phyloP scores from a whole-genome alignment of 2,797 vertebrate genomes.

The Gobio occitaniae region DNA sequence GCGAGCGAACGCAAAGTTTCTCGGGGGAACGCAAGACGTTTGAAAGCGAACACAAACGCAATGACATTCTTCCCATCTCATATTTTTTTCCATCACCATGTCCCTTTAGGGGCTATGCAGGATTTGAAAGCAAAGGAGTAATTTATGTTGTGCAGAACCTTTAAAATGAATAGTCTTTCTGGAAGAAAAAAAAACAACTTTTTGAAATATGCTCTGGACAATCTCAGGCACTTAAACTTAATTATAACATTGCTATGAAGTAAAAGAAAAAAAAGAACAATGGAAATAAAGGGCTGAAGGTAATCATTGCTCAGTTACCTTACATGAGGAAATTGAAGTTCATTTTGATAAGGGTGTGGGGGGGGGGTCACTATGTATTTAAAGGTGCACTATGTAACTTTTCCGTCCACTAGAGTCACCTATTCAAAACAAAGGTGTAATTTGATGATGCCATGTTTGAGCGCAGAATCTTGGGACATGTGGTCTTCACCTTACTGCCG shows the following conservation, averaged over 20 bases:
- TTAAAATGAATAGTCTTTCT: not conserved
- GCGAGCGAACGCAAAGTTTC: not conserved
- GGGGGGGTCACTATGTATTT: not conserved
- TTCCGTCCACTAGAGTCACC: too few species aligned
- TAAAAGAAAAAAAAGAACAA: too few species aligned
- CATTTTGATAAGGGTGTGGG: not conserved
- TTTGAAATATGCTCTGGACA: not conserved
- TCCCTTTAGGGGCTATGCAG: not conserved
- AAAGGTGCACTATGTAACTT: too few species aligned
- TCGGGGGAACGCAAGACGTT: not conserved
- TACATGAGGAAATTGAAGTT: not conserved
- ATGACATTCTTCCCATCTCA: not conserved
- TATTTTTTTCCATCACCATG: not conserved
- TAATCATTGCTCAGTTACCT: not conserved
- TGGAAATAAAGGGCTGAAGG: not conserved
- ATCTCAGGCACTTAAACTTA: not conserved
- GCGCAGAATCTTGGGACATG: too few species aligned
- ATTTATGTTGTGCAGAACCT: slow-evolving; percentile 3
- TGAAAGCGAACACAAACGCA: not conserved
- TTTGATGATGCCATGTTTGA: too few species aligned
- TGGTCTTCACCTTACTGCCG: too few species aligned
- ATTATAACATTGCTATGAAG: slow-evolving; percentile 4
- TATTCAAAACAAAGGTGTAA: too few species aligned
- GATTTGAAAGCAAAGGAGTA: not conserved
- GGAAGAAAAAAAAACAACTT: not conserved